These are phyloP conservation scores for Camponotus floridanus DNA, from an alignment of 1,140 invertebrate species.

Conservation along the genomic window DNA sequence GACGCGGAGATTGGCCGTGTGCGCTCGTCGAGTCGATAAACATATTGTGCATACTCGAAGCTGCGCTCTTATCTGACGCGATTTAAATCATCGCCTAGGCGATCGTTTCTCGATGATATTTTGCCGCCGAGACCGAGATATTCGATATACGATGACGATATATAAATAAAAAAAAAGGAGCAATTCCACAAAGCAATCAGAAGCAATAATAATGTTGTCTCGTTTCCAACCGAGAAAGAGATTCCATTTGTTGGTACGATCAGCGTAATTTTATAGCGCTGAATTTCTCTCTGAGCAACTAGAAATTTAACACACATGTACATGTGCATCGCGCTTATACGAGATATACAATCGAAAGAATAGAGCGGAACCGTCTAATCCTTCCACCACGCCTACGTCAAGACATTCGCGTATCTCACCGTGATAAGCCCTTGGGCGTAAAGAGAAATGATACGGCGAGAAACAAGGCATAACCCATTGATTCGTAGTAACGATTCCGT, in stretches of 20 bases:
- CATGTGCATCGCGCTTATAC: background rate
- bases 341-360: slow-evolving; percentile 36
- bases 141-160: background rate
- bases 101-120: slow-evolving; percentile 37
- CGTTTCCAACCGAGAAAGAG: background rate
- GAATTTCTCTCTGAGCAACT: slow-evolving; percentile 11
- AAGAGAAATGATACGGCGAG: slow-evolving; percentile 63
- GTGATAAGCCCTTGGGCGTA: slow-evolving; percentile 65
- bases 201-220: no score
- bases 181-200: background rate
- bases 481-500: slow-evolving; percentile 63
- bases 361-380: slow-evolving; percentile 63
- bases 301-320: slow-evolving; percentile 4
- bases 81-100: slow-evolving; percentile 57
- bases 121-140: slow-evolving; percentile 7
- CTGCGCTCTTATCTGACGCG: slow-evolving; percentile 58
- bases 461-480: slow-evolving; percentile 36
- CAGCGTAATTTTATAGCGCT: background rate
- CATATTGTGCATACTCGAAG: slow-evolving; percentile 59
- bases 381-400: slow-evolving; percentile 79
- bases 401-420: slow-evolving; percentile 76
- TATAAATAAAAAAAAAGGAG: no score
- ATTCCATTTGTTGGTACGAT: background rate
- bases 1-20: slow-evolving; percentile 11
- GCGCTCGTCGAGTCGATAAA: slow-evolving; percentile 62